These are phyloP conservation scores for Troides aeacus DNA, from an alignment of 2,888 invertebrate genomes.

Conservation along the genomic window DNA sequence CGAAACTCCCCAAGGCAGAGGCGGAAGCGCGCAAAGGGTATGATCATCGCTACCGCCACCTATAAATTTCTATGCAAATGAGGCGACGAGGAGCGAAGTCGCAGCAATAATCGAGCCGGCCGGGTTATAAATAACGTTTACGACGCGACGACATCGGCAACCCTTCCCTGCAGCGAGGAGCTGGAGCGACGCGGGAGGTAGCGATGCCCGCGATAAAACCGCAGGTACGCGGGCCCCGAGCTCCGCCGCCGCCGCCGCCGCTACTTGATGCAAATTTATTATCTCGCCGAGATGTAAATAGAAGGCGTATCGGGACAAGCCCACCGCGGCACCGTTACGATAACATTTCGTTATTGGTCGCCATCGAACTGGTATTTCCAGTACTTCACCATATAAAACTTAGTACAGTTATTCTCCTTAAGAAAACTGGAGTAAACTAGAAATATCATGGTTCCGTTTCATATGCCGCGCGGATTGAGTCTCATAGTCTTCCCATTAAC, in stretches of 20 bases:
- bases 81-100: constrained; percentile 56
- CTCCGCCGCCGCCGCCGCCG: constrained; percentile 3
- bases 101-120: constrained; percentile 63
- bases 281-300: constrained; percentile 25
- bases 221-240: constrained; percentile 22
- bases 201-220: constrained; percentile 32
- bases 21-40: constrained; percentile 51
- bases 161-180: constrained; percentile 39
- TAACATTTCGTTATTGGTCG: constrained; percentile 26
- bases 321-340: constrained; percentile 36
- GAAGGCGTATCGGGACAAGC: constrained; percentile 25
- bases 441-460: neutral
- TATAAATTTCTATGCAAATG: constrained; percentile 76
- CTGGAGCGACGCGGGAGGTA: constrained; percentile 53
- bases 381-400: constrained; percentile 20
- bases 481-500: neutral
- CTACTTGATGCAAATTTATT: constrained; percentile 27
- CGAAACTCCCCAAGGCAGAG: constrained; percentile 28
- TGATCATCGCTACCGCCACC: constrained; percentile 43
- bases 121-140: constrained; percentile 70
- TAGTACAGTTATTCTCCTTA: neutral
- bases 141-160: constrained; percentile 58
- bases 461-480: neutral
- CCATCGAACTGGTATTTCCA: constrained; percentile 19
- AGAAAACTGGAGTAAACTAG: neutral